Conservation (phyloP, 1,140 invertebrate genomes). For the Dendroctonus ponderosae region DNA sequence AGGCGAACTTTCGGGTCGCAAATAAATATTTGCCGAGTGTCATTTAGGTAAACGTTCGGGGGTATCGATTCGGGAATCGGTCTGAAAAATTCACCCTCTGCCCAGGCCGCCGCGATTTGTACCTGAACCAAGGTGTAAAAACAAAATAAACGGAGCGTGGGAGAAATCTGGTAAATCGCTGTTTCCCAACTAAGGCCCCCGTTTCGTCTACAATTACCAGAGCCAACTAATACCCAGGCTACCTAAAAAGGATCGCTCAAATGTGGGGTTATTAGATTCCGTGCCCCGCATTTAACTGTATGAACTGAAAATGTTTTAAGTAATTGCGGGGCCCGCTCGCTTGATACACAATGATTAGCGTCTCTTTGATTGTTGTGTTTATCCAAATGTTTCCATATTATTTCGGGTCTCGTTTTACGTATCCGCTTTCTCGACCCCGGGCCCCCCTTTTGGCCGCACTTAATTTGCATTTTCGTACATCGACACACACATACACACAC, state of each 20-base stretch:
- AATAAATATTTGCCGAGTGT: too few species aligned
- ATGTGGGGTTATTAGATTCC: conserved; percentile 30
- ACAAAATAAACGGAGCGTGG: conserved; percentile 36
- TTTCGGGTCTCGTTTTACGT: too few species aligned
- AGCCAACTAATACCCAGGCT: conserved; percentile 27
- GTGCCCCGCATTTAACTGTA: conserved; percentile 19
- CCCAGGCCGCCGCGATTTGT: conserved; percentile 5
- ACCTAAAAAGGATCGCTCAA: conserved; percentile 19
- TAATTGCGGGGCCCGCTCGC: too few species aligned
- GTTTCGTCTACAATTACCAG: conserved; percentile 24
- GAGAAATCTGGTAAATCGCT: conserved; percentile 32
- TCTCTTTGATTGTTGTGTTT: conserved; percentile 13
- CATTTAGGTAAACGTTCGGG: too few species aligned
- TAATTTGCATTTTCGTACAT: too few species aligned
- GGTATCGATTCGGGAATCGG: too few species aligned
- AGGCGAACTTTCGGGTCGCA: too few species aligned
- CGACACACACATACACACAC: too few species aligned
- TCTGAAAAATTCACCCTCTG: neutral
- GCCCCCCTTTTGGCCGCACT: too few species aligned
- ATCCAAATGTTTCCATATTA: neutral
- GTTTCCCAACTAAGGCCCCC: conserved; percentile 21
- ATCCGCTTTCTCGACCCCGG: too few species aligned
- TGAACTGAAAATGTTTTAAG: too few species aligned
- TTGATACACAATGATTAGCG: too few species aligned
- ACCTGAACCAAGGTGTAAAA: conserved; percentile 31